phyloP scores from a whole-genome alignment of 2,888 invertebrate genomes.

The Drosophila antonietae region DNA sequence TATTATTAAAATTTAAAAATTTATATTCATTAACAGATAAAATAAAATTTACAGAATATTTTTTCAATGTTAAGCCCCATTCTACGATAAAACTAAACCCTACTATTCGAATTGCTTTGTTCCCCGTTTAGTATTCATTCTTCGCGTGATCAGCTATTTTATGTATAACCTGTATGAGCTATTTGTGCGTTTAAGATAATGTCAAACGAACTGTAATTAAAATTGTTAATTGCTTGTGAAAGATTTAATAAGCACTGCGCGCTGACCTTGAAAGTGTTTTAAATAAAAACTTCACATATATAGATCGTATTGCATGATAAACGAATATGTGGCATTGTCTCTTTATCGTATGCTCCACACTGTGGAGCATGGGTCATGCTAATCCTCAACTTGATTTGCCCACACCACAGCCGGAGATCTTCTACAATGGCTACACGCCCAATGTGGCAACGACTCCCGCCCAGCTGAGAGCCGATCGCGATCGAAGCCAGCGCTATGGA shows the following conservation, averaged over 20 bases:
- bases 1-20: background rate
- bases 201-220: conserved; percentile 51
- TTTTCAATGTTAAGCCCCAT: background rate
- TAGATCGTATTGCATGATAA: conserved; percentile 55
- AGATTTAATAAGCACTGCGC: conserved; percentile 51
- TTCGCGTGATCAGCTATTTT: conserved; percentile 10
- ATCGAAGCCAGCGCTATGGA: conserved; percentile 83
- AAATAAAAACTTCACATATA: conserved; percentile 48
- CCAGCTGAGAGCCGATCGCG: conserved; percentile 72
- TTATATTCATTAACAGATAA: background rate
- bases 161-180: conserved; percentile 12
- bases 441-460: conserved; percentile 71
- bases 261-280: conserved; percentile 67
- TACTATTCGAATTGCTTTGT: background rate
- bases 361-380: conserved; percentile 38
- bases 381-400: conserved; percentile 86
- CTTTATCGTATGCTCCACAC: conserved; percentile 30
- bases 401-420: conserved; percentile 81
- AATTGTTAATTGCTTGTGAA: conserved; percentile 67
- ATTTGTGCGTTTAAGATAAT: conserved; percentile 27
- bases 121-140: background rate
- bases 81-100: background rate
- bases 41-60: background rate
- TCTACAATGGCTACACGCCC: conserved; percentile 81
- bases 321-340: conserved; percentile 48